These are phyloP conservation scores for Muschampia plurimacula DNA, from an alignment of 2,888 invertebrate species.

Conservation along the genomic window DNA sequence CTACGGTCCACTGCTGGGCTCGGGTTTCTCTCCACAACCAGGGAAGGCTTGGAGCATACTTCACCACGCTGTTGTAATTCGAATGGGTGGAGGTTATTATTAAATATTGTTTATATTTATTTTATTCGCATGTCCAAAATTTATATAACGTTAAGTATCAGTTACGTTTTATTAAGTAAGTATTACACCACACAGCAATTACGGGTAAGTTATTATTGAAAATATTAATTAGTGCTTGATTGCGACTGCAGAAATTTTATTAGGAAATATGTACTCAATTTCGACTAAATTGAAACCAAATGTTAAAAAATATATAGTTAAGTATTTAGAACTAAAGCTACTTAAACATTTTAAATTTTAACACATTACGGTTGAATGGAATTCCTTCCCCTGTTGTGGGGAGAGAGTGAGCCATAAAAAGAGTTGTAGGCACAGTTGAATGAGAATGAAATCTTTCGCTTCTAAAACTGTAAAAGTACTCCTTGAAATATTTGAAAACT, in stretches of 20 bases:
- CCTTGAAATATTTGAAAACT: background rate
- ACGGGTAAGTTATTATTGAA: conserved; percentile 32
- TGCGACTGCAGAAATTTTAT: conserved; percentile 11
- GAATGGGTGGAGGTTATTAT: too few species aligned
- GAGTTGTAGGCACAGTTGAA: too few species aligned
- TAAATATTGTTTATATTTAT: background rate
- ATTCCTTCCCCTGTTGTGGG: background rate
- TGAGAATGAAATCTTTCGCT: background rate
- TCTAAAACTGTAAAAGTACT: background rate
- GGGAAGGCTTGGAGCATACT: too few species aligned
- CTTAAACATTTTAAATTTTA: too few species aligned
- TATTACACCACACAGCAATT: conserved; percentile 58
- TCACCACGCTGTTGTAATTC: too few species aligned
- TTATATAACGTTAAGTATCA: conserved; percentile 54
- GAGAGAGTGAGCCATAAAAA: too few species aligned
- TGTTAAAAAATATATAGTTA: background rate
- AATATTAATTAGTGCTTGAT: conserved; percentile 10
- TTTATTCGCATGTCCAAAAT: conserved; percentile 41
- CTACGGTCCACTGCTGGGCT: too few species aligned
- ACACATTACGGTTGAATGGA: background rate
- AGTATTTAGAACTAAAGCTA: background rate
- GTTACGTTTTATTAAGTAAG: conserved; percentile 72
- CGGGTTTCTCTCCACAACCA: too few species aligned
- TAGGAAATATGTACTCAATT: background rate
- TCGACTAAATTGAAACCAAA: background rate